These are phyloP conservation scores for Sinella curviseta DNA, from an alignment of 1,140 invertebrate species.

Conservation along the genomic window DNA sequence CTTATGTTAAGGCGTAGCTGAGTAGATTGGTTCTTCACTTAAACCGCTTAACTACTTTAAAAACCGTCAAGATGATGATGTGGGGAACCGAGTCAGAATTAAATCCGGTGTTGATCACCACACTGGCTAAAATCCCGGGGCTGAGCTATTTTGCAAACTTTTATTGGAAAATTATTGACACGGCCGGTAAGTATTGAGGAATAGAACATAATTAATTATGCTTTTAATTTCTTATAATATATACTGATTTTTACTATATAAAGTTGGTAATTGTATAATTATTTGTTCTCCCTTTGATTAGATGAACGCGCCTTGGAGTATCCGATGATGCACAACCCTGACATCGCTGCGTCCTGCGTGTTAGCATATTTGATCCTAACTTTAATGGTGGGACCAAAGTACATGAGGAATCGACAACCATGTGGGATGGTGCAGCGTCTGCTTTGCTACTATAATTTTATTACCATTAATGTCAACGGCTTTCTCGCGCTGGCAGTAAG, in stretches of 20 bases:
- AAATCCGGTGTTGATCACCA: constrained; percentile 21
- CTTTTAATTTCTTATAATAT: background rate
- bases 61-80: background rate
- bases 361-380: background rate
- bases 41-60: background rate
- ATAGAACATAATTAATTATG: background rate
- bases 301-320: background rate
- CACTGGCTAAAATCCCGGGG: constrained; percentile 19
- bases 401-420: constrained; percentile 29
- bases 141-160: constrained; percentile 29
- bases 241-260: background rate
- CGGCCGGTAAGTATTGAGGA: constrained; percentile 24
- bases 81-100: background rate
- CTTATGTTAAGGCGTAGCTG: no score
- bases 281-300: constrained; percentile 3
- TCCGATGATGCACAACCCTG: background rate
- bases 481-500: constrained; percentile 27
- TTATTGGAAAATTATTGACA: constrained; percentile 30
- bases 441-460: constrained; percentile 28
- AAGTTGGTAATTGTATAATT: constrained; percentile 18
- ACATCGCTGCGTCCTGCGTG: background rate
- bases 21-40: background rate
- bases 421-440: background rate
- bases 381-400: constrained; percentile 6
- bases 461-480: constrained; percentile 28